These are phyloP conservation scores for Temnothorax unifasciatus DNA, from an alignment of 2,888 invertebrate species.

Conservation along the genomic window DNA sequence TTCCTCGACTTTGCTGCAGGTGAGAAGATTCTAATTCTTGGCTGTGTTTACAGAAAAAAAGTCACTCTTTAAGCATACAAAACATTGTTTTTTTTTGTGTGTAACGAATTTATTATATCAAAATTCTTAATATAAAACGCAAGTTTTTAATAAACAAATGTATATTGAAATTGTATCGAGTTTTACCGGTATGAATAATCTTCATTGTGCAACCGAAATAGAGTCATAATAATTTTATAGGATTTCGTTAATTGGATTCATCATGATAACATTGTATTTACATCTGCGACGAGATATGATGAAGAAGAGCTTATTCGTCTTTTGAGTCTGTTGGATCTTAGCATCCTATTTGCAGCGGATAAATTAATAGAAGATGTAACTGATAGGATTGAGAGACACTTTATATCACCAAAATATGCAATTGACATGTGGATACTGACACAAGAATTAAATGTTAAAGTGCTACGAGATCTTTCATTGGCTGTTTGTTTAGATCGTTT, in stretches of 20 bases:
- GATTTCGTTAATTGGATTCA: slow-evolving; percentile 80
- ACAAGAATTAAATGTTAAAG: too few relatives aligned
- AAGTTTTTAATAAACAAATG: background rate
- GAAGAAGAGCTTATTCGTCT: too few relatives aligned
- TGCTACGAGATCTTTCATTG: too few relatives aligned
- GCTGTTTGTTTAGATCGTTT: too few relatives aligned
- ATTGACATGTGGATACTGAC: too few relatives aligned
- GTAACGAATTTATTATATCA: background rate
- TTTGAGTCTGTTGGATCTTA: too few relatives aligned
- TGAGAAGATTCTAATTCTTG: slow-evolving; percentile 49
- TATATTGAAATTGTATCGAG: background rate
- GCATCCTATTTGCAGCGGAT: too few relatives aligned
- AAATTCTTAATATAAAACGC: background rate
- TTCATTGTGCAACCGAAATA: background rate
- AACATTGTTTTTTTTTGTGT: background rate
- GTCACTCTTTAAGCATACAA: background rate
- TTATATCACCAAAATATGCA: too few relatives aligned
- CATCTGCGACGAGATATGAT: too few relatives aligned
- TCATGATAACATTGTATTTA: slow-evolving; percentile 59
- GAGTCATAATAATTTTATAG: slow-evolving; percentile 66
- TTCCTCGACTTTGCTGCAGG: slow-evolving; percentile 74
- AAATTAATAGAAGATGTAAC: too few relatives aligned
- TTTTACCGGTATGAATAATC: background rate
- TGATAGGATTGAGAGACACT: too few relatives aligned
- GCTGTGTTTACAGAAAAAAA: background rate